Evolutionary conservation across 64 coral and sea anemone genomes (phyloP), one percentile per base, ranked within the genome.

Genomic region (Hydrozoanthus tunicans): DNA sequence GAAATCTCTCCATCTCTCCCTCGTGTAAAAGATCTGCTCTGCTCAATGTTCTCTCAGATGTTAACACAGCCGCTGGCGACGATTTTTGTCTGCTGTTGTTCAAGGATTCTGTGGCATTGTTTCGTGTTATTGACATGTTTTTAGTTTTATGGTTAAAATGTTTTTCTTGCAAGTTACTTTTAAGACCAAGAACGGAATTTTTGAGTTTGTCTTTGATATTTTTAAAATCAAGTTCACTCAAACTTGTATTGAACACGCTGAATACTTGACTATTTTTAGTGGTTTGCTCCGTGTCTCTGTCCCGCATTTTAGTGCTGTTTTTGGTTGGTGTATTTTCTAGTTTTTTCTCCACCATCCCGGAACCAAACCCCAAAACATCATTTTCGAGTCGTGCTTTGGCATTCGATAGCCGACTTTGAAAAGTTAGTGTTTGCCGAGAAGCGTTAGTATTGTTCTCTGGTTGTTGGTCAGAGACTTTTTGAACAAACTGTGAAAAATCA

Each of bases 401-500:
- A 26, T 59, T n/a, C 43, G 68, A 73, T 6, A 25, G 5, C 52
- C 61, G 70, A 51, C 69, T 88, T 58, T 88, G 68, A 70, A 88
- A 88, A 15, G 53, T 70, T 32, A 88, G 58, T 17, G 55, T 74
- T 88, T 88, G 84, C 20, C 8, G 70, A 3, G 84, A 88, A 59
- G 54, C 23, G 58, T 88, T 88, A 6, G 26, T 9, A 9, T 5
- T 75, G 15, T 88, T 73, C 17, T 59, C 32, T 43, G 57, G 13
- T 54, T 27, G 20, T 32, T 74, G n/a, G 15, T 73, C 24, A n/a
- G 64, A 70, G 4, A 68, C 51, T 55, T 62, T 24, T 70, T 69
- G 68, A 27, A 73, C 55, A 88, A 55, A 60, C 54, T 75, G 84
- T 15, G 84, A 88, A 88, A 88, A 88, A 74, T 88, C 84, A 75